Evolutionary conservation across 2,888 invertebrate genomes (phyloP).

Genomic region (Acanthococcus lagerstroemiae): DNA sequence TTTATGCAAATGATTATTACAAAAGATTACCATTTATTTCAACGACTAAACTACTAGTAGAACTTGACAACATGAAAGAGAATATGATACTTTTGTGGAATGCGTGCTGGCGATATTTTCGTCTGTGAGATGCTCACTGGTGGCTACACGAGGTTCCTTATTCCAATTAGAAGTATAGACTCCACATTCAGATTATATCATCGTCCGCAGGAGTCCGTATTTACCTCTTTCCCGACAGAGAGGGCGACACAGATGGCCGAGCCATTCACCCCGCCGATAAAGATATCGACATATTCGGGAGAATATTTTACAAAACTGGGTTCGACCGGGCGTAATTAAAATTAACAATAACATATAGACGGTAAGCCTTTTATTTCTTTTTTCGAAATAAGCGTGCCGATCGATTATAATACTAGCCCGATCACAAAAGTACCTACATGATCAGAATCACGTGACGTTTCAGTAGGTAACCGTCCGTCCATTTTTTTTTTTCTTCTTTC

Average conservation of each 20-base stretch:
- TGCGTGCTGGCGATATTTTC: no score
- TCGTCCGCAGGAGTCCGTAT: no score
- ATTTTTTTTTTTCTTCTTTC: background rate
- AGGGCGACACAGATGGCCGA: no score
- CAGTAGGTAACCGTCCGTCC: background rate
- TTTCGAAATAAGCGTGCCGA: background rate
- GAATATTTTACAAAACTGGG: background rate
- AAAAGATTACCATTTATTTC: slow-evolving; percentile 28
- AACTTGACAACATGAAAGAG: no score
- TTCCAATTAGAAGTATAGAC: no score
- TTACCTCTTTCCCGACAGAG: no score
- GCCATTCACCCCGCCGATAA: no score
- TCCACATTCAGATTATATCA: no score
- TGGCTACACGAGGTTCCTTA: no score
- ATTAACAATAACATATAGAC: background rate
- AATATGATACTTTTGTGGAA: no score
- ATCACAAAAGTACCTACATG: background rate
- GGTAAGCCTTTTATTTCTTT: background rate
- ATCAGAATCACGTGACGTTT: background rate
- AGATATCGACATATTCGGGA: no score
- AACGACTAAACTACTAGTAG: slow-evolving; percentile 18
- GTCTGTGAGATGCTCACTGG: no score
- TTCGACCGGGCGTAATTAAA: background rate
- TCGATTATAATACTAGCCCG: background rate
- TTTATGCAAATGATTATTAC: slow-evolving; percentile 29